Percentiles rank a stretch among this genome's conserved stretches.
These are phyloP conservation scores for Amphimedon queenslandica DNA, from an alignment of 37 sponge, comb jelly and placozoan genomes.

Conservation along the genomic window DNA sequence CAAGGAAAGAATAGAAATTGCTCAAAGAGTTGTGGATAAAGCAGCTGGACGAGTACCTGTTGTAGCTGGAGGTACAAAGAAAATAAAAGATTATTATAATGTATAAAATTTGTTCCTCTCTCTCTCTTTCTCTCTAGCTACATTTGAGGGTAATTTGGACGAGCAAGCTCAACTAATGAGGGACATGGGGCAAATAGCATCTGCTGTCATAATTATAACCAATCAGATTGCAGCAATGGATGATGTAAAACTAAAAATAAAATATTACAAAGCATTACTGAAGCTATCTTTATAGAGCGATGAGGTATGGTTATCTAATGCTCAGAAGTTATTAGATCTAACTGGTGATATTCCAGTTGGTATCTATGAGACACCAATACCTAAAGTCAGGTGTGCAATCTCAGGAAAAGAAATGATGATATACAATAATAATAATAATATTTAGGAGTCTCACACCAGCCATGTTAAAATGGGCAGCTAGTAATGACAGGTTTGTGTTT, in stretches of 20 bases:
- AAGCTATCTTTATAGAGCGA: constrained; percentile 53
- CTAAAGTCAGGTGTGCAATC: constrained; percentile 67
- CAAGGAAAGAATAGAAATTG: constrained; percentile 81
- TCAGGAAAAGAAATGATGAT: neutral
- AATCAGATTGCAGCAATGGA: constrained; percentile 80
- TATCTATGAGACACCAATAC: constrained; percentile 86
- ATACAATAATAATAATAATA: neutral
- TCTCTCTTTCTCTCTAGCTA: constrained; percentile 40
- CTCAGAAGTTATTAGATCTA: constrained; percentile 61
- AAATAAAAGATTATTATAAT: neutral
- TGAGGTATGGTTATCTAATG: constrained; percentile 74
- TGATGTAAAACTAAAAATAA: constrained; percentile 45
- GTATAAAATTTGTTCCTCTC: neutral
- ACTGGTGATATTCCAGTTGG: constrained; percentile 85
- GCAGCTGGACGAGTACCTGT: constrained; percentile 82
- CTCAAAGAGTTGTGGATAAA: constrained; percentile 51
- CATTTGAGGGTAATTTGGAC: constrained; percentile 79
- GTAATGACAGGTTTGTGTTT: constrained; percentile 70
- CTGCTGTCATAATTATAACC: constrained; percentile 78
- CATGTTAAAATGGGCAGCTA: constrained; percentile 79
- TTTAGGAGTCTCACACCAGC: constrained; percentile 68
- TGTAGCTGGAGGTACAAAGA: constrained; percentile 71
- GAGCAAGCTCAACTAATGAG: constrained; percentile 80
- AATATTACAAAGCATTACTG: neutral
- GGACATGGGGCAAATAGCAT: constrained; percentile 51